phyloP scores from a whole-genome alignment of 2,797 vertebrate genomes.

The Sebastes melanostomus region DNA sequence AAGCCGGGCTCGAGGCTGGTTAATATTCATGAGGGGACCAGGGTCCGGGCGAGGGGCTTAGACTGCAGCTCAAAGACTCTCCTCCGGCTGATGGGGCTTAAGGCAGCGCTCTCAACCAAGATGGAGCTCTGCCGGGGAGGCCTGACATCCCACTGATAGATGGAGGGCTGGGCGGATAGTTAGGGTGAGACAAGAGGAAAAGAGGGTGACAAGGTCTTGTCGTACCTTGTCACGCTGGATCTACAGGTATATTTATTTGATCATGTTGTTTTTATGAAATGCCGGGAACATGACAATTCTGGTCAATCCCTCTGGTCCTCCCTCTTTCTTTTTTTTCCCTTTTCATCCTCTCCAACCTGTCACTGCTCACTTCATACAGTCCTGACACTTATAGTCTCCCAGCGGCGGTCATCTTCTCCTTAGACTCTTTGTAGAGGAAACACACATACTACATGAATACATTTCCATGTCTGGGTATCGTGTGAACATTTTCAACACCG shows the following conservation, averaged over 20 bases:
- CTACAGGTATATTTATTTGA: neutral
- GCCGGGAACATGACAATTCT: neutral
- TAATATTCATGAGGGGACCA: constrained; percentile 94
- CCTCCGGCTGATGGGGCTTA: constrained; percentile 70
- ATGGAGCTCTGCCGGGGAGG: constrained; percentile 47
- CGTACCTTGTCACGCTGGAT: neutral
- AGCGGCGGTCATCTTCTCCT: neutral
- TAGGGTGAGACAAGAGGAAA: neutral
- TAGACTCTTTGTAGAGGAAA: neutral
- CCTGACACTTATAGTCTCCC: neutral
- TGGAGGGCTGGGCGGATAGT: constrained; percentile 23
- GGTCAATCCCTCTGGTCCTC: neutral
- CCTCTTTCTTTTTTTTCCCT: neutral
- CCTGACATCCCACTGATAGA: constrained; percentile 56
- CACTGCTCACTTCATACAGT: neutral
- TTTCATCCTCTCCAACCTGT: neutral
- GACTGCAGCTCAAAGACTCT: constrained; percentile 77
- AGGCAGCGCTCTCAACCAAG: constrained; percentile 63
- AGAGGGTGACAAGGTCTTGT: neutral
- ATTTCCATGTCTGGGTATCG: neutral
- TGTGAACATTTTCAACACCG: neutral
- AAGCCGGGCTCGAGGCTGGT: constrained; percentile 83
- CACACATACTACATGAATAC: neutral
- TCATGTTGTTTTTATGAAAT: neutral
- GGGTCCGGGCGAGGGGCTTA: constrained; percentile 76